Base-by-base conservation (phyloP, 2,888 invertebrate species). In the Tryphoninae sp. region DNA sequence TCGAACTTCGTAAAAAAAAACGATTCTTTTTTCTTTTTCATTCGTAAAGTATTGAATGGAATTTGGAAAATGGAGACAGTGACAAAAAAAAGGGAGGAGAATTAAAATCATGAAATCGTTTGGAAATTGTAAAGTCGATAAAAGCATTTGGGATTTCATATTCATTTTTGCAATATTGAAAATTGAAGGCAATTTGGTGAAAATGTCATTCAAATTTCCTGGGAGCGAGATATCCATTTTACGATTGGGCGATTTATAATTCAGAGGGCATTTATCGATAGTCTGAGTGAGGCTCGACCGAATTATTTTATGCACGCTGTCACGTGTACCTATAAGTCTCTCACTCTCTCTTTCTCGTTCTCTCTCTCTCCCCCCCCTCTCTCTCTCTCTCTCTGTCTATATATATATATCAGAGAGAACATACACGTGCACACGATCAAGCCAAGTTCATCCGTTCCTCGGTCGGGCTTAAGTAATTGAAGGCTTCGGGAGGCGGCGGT, bases 391-490 rank as follows among this genome's bases (percentile, higher is more conserved):
- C 1, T 3, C 11, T 13, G 13, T 45, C 0, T 45, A 2, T 45
- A 45, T 45, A 45, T 3, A 73, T 73, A 42, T n/a, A 69, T 62
- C 51, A 59, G 59, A n/a, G 42, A 71, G 33, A 22, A 40, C 26
- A 65, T 65, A 78, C 26, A 78, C 69, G 74, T 49, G 80, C 16
- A 42, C 53, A 23, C 67, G 53, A 72, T 51, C 76, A 53, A 33
- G 64, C 58, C 64, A 78, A 81, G 74, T 81, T 81, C 53, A 73
- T 78, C 65, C 65, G 74, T 78, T 81, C 67, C 81, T 78, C 67
- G 65, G 72, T 26, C 16, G 67, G 68, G 81, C 78, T 75, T 77
- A 88, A 88, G 88, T 88, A 88, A 88, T 88, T 87, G 88, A 82
- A 87, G 86, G 87, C 83, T 85, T 84, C 73, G 81, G 75, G 51